phyloP scores from a whole-genome alignment of 2,797 vertebrate species.

The Paedocypris micromegethes region DNA sequence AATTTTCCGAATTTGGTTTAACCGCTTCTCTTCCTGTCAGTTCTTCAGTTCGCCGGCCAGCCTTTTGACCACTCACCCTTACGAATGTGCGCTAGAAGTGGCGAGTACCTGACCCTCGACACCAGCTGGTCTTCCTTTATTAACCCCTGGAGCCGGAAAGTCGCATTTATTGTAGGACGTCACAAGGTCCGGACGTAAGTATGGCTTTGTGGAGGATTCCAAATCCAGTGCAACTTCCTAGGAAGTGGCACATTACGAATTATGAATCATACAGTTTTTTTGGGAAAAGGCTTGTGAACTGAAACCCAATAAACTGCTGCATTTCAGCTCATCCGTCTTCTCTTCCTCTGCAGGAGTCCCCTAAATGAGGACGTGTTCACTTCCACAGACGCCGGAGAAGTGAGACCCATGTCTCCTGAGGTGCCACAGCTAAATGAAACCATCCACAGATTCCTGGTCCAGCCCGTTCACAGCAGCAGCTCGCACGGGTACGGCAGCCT shows the following conservation, averaged over 20 bases:
- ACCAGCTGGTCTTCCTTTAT: conserved; percentile 77
- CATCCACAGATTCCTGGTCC: conserved; percentile 73
- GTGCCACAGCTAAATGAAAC: conserved; percentile 75
- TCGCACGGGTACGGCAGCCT: conserved; percentile 77
- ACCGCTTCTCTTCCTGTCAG: conserved; percentile 41
- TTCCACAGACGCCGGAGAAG: conserved; percentile 55
- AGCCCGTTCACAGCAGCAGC: conserved; percentile 75
- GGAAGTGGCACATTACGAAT: no score
- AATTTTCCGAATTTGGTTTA: neutral
- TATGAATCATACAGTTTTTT: no score
- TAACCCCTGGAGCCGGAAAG: conserved; percentile 75
- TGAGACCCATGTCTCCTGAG: conserved; percentile 60
- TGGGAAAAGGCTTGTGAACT: neutral
- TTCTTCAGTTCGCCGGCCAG: conserved; percentile 67
- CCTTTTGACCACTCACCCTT: conserved; percentile 72
- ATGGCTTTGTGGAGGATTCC: no score
- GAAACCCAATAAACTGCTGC: neutral
- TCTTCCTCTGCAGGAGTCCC: conserved; percentile 64
- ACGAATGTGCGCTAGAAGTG: conserved; percentile 68
- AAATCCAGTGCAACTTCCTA: no score
- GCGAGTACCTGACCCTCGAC: conserved; percentile 73
- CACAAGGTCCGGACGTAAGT: conserved; percentile 77
- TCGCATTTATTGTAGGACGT: conserved; percentile 71
- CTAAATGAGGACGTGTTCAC: conserved; percentile 81
- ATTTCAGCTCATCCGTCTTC: neutral